Base-by-base conservation (phyloP, 2,113 vertebrate species). In the Chionodraco myersi region DNA sequence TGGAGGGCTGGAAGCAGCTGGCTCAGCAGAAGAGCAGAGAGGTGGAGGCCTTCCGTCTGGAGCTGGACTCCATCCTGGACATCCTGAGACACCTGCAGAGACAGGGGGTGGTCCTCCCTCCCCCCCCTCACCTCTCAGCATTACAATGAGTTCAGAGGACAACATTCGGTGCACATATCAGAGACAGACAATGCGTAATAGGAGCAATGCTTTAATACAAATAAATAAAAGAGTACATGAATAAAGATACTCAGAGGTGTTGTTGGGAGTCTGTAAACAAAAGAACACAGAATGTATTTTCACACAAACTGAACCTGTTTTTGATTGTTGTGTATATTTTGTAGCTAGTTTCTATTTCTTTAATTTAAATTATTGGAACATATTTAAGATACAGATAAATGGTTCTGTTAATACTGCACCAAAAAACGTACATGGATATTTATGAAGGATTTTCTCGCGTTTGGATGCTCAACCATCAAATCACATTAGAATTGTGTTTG, bases 51-150 rank as follows among this genome's bases (percentile, higher is more conserved):
- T 99, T 99, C 79, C 94, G 96, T 26, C 84, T 92, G 47, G 97
- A 99, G 80, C 60, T 99, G 77, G 98, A 99, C 93, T 96, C 97
- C 0, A 98, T 99, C 64, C 72, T 99, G 52, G 97, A 99, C 56
- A 94, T 97, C 15, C 80, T 99, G 62, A 94, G 94, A 76, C 96
- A 97, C 66, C 93, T 99, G 30, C 97, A 98, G 49, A 96, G 91
- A 68, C 96, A 97, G 60, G 97, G 96, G 0, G 94, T 96, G 34
- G 93, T 97, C 6, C 94, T 98, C 48, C 94, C 96, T 0, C 54
- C 68, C 9, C 48, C 63, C 59, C 15, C 45, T 52, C 63, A 30
- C 0, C 5, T 18, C 7, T 56, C 21, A n/a, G 21, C 16, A 23
- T 18, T n/a, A 45, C 12, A 26, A 11, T 30, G 23, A 18, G 62